Evolutionary conservation across 2,797 vertebrate genomes (phyloP), one percentile per base, ranked within the genome.

Genomic region (Channa striata): DNA sequence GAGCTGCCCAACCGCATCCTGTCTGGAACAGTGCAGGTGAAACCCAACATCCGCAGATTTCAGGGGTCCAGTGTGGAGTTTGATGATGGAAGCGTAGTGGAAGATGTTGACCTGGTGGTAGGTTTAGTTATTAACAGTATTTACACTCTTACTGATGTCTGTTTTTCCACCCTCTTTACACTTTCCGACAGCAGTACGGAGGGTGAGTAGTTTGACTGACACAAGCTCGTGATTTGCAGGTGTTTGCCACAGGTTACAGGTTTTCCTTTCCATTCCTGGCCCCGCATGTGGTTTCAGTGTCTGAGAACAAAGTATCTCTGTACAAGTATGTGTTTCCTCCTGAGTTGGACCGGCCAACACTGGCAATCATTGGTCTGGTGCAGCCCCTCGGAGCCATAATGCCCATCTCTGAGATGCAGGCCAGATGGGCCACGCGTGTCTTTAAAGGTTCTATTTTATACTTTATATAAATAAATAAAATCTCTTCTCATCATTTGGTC

Each of bases 331-430:
- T 95, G 51, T 96, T 93, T 78, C 93, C 95, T 14, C 90, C 93
- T 14, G 76, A 84, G 34, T 59, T 95, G 59, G 91, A 93, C 5
- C 91, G 23, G 39, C 72, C 91, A 6, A 95, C 95, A 0, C 72
- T 96, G 66, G 94, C 93, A 6, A 57, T 95, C 63, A 93, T 96
- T 66, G 95, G 94, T 25, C 81, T 95, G 0, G 78, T 96, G 33
- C 94, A 96, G 74, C 94, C 95, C 0, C 42, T 94, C 25, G 94
- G 94, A 34, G 91, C 95, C 72, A 87, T 94, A 23, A 95, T 93
- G 92, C 95, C 95, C 36, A 88, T 96, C 72, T 90, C 94, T 58
- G 94, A 96, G 85, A 93, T 95, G 64, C 95, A 96, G 78, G 90
- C 91, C 37, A 91, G 94, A 37, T 94, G 93, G 93, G 95, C 93